A percentile compares a stretch with the other conserved stretches of the same genome.
These are phyloP conservation scores for Machaerirhynchus nigripectus DNA, from an alignment of 2,113 vertebrate genomes.

Conservation along the genomic window DNA sequence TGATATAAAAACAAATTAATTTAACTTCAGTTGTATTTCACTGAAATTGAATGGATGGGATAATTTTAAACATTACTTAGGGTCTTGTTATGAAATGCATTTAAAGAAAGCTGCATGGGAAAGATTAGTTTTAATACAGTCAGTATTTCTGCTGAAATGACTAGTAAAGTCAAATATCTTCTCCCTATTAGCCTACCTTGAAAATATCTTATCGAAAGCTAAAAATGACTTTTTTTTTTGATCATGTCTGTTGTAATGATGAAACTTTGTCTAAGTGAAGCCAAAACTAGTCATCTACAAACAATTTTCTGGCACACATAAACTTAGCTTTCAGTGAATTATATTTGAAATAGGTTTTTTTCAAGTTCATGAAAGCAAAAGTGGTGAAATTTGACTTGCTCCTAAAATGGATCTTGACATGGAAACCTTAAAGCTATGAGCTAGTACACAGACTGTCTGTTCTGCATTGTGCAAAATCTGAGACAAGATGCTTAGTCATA, in stretches of 20 bases:
- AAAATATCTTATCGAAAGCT: background rate
- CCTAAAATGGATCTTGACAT: background rate
- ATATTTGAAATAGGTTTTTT: background rate
- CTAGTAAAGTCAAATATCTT: background rate
- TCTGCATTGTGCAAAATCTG: constrained; percentile 11
- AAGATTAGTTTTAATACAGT: background rate
- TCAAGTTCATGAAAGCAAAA: background rate
- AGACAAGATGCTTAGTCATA: constrained; percentile 70
- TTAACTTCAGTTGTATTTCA: background rate
- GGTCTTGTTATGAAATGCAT: background rate
- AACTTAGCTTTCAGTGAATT: background rate
- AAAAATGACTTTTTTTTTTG: background rate
- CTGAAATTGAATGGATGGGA: background rate
- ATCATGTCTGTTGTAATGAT: background rate
- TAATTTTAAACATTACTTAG: background rate
- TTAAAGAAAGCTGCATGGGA: background rate
- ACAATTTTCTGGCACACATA: background rate
- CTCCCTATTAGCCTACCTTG: background rate
- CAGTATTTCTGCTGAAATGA: background rate
- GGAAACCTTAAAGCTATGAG: background rate
- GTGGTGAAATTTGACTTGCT: background rate
- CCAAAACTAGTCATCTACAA: background rate
- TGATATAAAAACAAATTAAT: background rate
- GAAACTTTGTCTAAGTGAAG: background rate
- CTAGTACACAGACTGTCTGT: background rate